Conservation (phyloP, 2,888 invertebrate genomes). For the Lingula anatina region DNA sequence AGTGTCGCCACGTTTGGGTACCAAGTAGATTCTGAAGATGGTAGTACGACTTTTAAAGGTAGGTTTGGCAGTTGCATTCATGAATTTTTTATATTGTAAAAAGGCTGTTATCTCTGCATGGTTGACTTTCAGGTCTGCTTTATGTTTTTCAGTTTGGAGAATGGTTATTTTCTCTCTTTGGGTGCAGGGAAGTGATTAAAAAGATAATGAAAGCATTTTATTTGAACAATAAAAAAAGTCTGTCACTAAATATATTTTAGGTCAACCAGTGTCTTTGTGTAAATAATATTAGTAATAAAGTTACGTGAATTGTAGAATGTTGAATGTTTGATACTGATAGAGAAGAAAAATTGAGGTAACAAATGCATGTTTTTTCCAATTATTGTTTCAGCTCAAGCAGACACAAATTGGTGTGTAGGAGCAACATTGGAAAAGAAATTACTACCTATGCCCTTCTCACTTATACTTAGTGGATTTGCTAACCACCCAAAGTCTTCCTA, state of each 20-base stretch:
- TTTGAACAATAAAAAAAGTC: too few species aligned
- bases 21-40: slow-evolving; percentile 91
- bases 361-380: not conserved
- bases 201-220: too few species aligned
- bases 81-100: not conserved
- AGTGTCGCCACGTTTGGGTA: slow-evolving; percentile 88
- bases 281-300: not conserved
- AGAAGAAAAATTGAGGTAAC: not conserved
- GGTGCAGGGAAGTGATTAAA: too few species aligned
- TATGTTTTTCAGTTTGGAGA: too few species aligned
- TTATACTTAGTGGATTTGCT: slow-evolving; percentile 84
- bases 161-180: too few species aligned
- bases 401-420: slow-evolving; percentile 65
- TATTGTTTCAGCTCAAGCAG: slow-evolving; percentile 69
- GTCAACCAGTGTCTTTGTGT: too few species aligned
- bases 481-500: slow-evolving; percentile 91
- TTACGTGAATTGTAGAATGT: not conserved
- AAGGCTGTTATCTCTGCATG: too few species aligned
- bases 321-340: not conserved
- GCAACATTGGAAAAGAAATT: slow-evolving; percentile 92
- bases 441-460: slow-evolving; percentile 86
- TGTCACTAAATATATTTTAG: too few species aligned
- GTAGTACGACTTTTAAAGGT: slow-evolving; percentile 92
- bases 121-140: too few species aligned
- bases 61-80: slow-evolving; percentile 16